Percentiles rank a stretch among this genome's conserved stretches.
phyloP scores from a whole-genome alignment of 2,888 invertebrate species.

The Drepanosiphum platanoidis region DNA sequence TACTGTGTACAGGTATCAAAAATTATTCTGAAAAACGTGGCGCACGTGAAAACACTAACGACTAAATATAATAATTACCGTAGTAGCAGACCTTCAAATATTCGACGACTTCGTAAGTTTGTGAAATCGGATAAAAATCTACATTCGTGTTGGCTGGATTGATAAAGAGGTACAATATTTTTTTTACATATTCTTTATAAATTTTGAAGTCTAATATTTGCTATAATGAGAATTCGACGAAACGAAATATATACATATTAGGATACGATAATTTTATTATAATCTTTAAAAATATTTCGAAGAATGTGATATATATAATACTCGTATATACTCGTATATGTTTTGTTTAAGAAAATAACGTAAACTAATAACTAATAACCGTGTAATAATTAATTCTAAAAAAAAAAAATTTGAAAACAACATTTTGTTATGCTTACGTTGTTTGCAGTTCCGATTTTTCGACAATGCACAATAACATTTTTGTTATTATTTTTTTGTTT shows the following conservation, averaged over 20 bases:
- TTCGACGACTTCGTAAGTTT: neutral
- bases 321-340: too few species aligned
- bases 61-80: too few species aligned
- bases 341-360: conserved; percentile 8
- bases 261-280: too few species aligned
- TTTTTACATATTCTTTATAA: neutral
- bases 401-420: neutral
- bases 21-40: neutral
- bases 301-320: too few species aligned
- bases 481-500: neutral
- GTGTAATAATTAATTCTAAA: neutral
- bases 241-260: too few species aligned
- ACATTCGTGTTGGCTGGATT: neutral
- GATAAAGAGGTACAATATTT: too few species aligned
- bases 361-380: neutral
- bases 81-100: neutral
- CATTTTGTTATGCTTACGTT: conserved; percentile 2
- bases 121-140: neutral
- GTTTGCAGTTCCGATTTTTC: neutral
- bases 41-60: too few species aligned
- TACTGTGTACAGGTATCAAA: too few species aligned
- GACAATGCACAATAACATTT: neutral
- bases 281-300: too few species aligned
- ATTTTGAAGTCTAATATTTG: neutral
- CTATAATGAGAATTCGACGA: too few species aligned